Percentiles rank a stretch among this genome's conserved stretches.
Evolutionary conservation across 2,113 vertebrate species (phyloP).

Genomic region (Heterochromis multidens): DNA sequence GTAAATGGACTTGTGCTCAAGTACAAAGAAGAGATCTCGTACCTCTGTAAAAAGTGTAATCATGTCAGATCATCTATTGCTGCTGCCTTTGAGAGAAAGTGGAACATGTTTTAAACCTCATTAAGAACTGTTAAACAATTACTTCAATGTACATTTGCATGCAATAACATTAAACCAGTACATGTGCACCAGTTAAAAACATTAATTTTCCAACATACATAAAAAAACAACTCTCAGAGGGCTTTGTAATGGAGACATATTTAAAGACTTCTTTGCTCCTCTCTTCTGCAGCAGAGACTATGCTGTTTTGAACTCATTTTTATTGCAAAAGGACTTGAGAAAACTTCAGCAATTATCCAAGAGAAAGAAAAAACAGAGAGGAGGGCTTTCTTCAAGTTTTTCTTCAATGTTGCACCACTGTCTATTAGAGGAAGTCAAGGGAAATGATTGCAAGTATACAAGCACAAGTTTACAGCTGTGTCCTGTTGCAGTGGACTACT

Average conservation of each 20-base stretch:
- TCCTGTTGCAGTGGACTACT: neutral
- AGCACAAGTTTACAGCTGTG: neutral
- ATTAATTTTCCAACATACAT: neutral
- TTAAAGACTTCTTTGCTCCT: neutral
- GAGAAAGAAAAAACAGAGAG: neutral
- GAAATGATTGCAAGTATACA: neutral
- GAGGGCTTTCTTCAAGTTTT: neutral
- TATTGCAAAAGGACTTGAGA: neutral
- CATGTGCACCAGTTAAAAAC: neutral
- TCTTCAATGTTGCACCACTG: neutral
- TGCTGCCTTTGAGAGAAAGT: neutral
- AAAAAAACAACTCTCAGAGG: neutral
- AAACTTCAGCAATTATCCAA: neutral
- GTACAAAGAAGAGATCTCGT: slow-evolving; percentile 38
- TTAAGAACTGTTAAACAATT: neutral
- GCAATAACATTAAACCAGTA: neutral
- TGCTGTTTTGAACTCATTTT: neutral
- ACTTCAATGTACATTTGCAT: neutral
- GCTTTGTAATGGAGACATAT: neutral
- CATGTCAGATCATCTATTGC: neutral
- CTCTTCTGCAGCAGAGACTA: neutral
- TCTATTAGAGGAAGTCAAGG: neutral
- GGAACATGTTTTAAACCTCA: neutral
- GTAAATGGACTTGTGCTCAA: slow-evolving; percentile 30
- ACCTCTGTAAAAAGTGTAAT: slow-evolving; percentile 7